Evolutionary conservation across 92 coral and sea anemone species (phyloP).

Genomic region (Actinostola sp.): DNA sequence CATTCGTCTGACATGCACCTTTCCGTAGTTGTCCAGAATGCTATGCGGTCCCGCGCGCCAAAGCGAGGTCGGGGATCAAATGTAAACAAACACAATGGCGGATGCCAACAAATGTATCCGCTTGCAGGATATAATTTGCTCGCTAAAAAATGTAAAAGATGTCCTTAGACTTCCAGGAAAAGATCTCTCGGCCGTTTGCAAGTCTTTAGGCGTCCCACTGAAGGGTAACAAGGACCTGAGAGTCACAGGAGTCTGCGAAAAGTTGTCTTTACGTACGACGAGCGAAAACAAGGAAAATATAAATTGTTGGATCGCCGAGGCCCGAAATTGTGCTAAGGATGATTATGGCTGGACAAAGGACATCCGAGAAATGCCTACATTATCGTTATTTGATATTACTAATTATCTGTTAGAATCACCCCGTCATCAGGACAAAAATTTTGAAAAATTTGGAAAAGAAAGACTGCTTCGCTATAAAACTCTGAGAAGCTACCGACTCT

Average conservation of each 20-base stretch:
- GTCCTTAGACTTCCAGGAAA: slow-evolving; percentile 23
- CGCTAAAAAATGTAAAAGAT: slow-evolving; percentile 22
- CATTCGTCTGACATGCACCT: no score
- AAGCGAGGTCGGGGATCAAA: slow-evolving; percentile 7
- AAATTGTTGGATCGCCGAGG: slow-evolving; percentile 23
- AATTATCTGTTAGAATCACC: slow-evolving; percentile 24
- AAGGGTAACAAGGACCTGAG: slow-evolving; percentile 25
- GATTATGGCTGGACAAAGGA: slow-evolving; percentile 41
- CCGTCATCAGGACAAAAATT: slow-evolving; percentile 24
- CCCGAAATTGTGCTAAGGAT: slow-evolving; percentile 12
- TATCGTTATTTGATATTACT: slow-evolving; percentile 10
- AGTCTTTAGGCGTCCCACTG: slow-evolving; percentile 15
- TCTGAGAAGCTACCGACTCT: slow-evolving; percentile 37
- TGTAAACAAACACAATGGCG: slow-evolving; percentile 17
- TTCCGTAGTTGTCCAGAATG: slow-evolving; percentile 22
- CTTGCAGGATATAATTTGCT: not conserved
- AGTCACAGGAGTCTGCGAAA: slow-evolving; percentile 34
- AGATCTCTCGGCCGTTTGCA: slow-evolving; percentile 29
- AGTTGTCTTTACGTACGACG: slow-evolving; percentile 1
- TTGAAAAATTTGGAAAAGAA: slow-evolving; percentile 35
- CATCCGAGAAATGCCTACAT: slow-evolving; percentile 21
- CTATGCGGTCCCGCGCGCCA: slow-evolving; percentile 24
- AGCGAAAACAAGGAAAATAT: slow-evolving; percentile 27
- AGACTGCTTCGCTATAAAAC: slow-evolving; percentile 33
- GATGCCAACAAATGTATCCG: not conserved